Evolutionary conservation across 2,797 vertebrate genomes (phyloP).

Genomic region (Vireo griseus): DNA sequence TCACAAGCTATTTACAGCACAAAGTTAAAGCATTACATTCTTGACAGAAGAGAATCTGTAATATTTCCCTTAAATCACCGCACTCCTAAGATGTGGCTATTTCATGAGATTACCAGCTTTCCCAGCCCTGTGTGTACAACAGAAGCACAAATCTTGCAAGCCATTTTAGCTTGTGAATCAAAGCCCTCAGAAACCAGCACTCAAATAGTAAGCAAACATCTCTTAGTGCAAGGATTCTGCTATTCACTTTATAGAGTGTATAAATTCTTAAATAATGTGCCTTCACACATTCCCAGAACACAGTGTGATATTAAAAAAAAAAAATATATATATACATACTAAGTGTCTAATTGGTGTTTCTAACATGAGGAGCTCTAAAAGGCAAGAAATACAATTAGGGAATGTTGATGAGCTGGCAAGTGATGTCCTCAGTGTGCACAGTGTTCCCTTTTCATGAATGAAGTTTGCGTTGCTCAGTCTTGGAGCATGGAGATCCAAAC

Average conservation of each 20-base stretch:
- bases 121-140: accelerated
- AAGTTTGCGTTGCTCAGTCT: constrained; percentile 40
- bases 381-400: constrained; percentile 33
- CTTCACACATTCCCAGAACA: background rate
- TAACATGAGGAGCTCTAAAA: constrained; percentile 26
- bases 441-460: constrained; percentile 8
- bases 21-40: background rate
- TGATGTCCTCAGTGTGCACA: constrained; percentile 28
- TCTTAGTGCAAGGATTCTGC: background rate
- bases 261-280: background rate
- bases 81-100: background rate
- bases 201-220: background rate
- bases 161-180: background rate
- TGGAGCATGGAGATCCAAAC: constrained; percentile 36
- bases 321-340: background rate
- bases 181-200: background rate
- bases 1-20: constrained; percentile 12
- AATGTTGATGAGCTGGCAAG: constrained; percentile 48
- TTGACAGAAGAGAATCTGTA: background rate
- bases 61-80: background rate
- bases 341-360: constrained; percentile 1
- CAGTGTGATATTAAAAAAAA: background rate
- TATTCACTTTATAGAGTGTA: background rate
- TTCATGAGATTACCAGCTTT: background rate
- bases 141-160: background rate